Conservation (phyloP, 2,797 vertebrate genomes). For the Oryzias dopingdopingensis region DNA sequence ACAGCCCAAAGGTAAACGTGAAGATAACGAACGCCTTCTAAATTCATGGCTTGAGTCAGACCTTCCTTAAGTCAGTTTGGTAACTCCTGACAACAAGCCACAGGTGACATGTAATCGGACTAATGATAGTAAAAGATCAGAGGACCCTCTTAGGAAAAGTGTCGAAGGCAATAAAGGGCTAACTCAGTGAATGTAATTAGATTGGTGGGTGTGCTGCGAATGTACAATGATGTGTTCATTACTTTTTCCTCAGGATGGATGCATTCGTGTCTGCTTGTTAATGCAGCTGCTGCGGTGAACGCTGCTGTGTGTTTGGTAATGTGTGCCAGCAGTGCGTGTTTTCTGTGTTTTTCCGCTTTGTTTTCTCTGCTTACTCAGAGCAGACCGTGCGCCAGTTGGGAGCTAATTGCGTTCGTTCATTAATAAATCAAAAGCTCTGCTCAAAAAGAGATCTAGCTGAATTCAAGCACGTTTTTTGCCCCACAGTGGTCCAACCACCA, state of each 20-base stretch:
- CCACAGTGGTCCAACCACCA: constrained; percentile 40
- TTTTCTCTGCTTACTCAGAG: constrained; percentile 42
- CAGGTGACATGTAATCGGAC: neutral
- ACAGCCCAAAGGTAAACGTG: constrained; percentile 87
- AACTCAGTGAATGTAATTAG: constrained; percentile 28
- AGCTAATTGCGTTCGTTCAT: constrained; percentile 63
- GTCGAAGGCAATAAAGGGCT: constrained; percentile 20
- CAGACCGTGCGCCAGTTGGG: constrained; percentile 32
- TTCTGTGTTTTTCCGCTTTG: constrained; percentile 47
- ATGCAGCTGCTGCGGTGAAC: neutral
- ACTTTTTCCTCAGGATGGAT: constrained; percentile 3
- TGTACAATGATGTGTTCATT: constrained; percentile 22
- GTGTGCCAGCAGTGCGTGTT: constrained; percentile 19
- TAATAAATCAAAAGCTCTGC: constrained; percentile 61
- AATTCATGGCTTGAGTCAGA: too few relatives aligned
- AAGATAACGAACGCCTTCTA: neutral
- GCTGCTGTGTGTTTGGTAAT: neutral
- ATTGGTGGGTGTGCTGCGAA: constrained; percentile 11
- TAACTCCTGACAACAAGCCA: neutral
- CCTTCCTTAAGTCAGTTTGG: too few relatives aligned
- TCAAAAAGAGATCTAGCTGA: constrained; percentile 57
- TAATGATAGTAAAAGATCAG: neutral
- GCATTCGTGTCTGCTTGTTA: constrained; percentile 1
- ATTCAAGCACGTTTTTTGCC: constrained; percentile 27
- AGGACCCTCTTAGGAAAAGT: constrained; percentile 19